These are phyloP conservation scores for Brachionus calyciflorus DNA, from an alignment of 1,140 invertebrate genomes.

Conservation along the genomic window DNA sequence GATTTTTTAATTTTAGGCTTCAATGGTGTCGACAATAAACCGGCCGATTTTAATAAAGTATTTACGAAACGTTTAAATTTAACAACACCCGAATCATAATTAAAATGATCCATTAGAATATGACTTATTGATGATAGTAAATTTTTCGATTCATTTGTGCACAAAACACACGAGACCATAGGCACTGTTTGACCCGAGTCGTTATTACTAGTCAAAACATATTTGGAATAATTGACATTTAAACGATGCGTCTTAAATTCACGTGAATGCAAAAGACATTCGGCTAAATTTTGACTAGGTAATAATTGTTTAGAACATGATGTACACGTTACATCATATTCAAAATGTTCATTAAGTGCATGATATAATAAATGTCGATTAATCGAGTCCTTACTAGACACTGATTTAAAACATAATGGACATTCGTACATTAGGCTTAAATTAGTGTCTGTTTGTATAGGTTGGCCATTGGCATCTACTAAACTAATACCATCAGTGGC, in stretches of 20 bases:
- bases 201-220: background rate
- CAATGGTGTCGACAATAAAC: background rate
- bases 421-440: slow-evolving; percentile 25
- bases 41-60: background rate
- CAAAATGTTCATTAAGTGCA: slow-evolving; percentile 23
- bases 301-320: slow-evolving; percentile 34
- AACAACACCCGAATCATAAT: background rate
- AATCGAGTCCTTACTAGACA: background rate
- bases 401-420: slow-evolving; percentile 34
- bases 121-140: slow-evolving; percentile 14
- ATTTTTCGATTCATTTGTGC: background rate
- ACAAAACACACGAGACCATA: slow-evolving; percentile 24
- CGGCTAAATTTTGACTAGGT: slow-evolving; percentile 23
- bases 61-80: slow-evolving; percentile 37
- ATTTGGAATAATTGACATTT: slow-evolving; percentile 34
- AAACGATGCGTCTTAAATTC: slow-evolving; percentile 40
- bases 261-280: slow-evolving; percentile 18
- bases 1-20: background rate
- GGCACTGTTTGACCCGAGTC: slow-evolving; percentile 17
- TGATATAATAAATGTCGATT: slow-evolving; percentile 35
- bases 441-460: slow-evolving; percentile 18
- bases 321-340: slow-evolving; percentile 37
- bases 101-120: slow-evolving; percentile 45
- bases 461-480: slow-evolving; percentile 27
- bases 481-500: slow-evolving; percentile 28